Evolutionary conservation across 2,888 invertebrate species (phyloP).

Genomic region (Tolmerus cingulatus): DNA sequence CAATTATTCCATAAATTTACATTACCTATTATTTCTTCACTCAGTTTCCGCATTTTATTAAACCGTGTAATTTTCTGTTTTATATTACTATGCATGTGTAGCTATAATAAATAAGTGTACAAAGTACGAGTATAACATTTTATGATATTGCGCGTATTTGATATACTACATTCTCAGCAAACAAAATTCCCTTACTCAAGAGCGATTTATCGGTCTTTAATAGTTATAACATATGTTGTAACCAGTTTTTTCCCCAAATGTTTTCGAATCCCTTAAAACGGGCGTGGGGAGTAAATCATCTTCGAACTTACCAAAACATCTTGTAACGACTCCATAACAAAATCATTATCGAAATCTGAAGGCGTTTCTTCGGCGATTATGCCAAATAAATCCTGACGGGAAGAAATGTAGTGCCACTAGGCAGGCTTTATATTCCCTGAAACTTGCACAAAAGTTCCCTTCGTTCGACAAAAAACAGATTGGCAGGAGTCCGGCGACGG

Average conservation of each 20-base stretch:
- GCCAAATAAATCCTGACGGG: not conserved
- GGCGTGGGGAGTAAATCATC: not conserved
- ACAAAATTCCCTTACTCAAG: not conserved
- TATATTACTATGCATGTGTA: no score
- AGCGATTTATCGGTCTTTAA: not conserved
- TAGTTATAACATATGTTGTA: not conserved
- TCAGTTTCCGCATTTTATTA: no score
- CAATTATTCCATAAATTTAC: no score
- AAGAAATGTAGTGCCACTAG: not conserved
- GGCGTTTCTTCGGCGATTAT: not conserved
- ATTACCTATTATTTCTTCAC: no score
- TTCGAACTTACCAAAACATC: not conserved
- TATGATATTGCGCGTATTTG: not conserved
- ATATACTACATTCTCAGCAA: not conserved
- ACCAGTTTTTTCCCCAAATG: not conserved
- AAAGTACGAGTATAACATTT: not conserved
- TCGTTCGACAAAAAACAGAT: conserved; percentile 4
- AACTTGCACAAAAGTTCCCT: conserved; percentile 1
- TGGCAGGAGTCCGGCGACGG: not conserved
- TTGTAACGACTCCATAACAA: conserved; percentile 7
- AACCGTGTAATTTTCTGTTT: no score
- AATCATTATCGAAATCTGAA: not conserved
- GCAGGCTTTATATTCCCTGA: not conserved
- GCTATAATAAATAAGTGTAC: no score
- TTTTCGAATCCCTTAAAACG: not conserved